phyloP scores from a whole-genome alignment of 2,888 invertebrate species.

The Scotopteryx bipunctaria region DNA sequence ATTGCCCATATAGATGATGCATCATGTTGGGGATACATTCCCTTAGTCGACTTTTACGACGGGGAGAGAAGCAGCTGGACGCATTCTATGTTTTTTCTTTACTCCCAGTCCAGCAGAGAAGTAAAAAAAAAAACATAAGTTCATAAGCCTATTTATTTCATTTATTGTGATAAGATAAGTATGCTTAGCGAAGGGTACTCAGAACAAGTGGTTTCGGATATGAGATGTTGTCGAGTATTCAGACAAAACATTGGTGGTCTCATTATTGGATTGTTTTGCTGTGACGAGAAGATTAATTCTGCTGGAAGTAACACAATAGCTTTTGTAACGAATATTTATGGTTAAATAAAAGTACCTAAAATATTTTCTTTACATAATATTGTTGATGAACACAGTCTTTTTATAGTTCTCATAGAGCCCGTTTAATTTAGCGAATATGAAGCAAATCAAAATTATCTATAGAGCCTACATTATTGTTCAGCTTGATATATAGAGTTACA shows the following conservation, averaged over 20 bases:
- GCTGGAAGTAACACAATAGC: not conserved
- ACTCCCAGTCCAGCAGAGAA: too few relatives aligned
- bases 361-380: too few relatives aligned
- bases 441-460: not conserved
- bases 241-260: constrained; percentile 4
- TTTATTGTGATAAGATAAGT: not conserved
- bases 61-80: too few relatives aligned
- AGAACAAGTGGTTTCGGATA: not conserved
- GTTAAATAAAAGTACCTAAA: too few relatives aligned
- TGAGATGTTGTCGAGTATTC: not conserved
- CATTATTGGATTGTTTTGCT: not conserved
- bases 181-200: constrained; percentile 3
- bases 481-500: not conserved
- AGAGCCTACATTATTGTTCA: not conserved
- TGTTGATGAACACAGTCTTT: too few relatives aligned
- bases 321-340: not conserved
- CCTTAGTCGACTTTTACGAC: too few relatives aligned
- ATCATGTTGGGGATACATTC: too few relatives aligned
- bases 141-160: not conserved
- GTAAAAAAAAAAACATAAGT: too few relatives aligned
- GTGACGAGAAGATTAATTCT: not conserved
- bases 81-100: too few relatives aligned
- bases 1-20: too few relatives aligned
- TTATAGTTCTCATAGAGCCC: too few relatives aligned
- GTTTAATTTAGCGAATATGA: too few relatives aligned